A percentile compares a stretch with the other conserved stretches of the same genome.
Conservation (phyloP, 53 echinoderm and acorn worm species). For the Patiria pectinifera region DNA sequence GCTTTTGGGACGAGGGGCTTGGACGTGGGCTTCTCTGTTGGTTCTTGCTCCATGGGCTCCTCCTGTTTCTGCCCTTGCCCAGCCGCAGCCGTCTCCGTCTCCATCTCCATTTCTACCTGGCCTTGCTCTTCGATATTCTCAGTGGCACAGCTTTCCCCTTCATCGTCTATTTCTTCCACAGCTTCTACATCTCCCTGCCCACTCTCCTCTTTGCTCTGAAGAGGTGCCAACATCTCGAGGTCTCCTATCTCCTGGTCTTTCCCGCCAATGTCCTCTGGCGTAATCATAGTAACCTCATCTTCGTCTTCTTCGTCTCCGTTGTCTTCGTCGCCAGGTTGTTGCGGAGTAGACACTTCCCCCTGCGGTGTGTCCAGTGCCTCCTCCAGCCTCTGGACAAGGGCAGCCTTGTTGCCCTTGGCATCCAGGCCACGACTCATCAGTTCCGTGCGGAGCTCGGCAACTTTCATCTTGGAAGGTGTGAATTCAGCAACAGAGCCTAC, state of each 20-base stretch:
- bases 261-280: not conserved
- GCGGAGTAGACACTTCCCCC: not conserved
- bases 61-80: slow-evolving; percentile 21
- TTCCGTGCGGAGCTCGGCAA: slow-evolving; percentile 41
- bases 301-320: too few species aligned
- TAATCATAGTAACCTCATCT: not conserved
- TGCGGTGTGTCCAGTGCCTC: slow-evolving; percentile 27
- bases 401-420: slow-evolving; percentile 57
- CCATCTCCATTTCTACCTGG: not conserved
- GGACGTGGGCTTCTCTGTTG: not conserved
- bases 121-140: not conserved
- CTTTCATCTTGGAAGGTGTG: slow-evolving; percentile 65
- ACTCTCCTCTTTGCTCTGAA: not conserved
- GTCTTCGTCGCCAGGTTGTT: not conserved
- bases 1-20: slow-evolving; percentile 11
- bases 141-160: slow-evolving; percentile 1
- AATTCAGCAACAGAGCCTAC: slow-evolving; percentile 17
- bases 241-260: slow-evolving; percentile 4
- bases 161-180: slow-evolving; percentile 12
- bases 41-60: slow-evolving; percentile 39
- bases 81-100: not conserved
- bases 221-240: not conserved
- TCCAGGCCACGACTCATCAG: slow-evolving; percentile 55
- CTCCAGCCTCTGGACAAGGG: slow-evolving; percentile 43
- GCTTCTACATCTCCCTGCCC: slow-evolving; percentile 7